Evolutionary conservation across 2,113 vertebrate genomes (phyloP).

Genomic region (Aptenodytes patagonicus): DNA sequence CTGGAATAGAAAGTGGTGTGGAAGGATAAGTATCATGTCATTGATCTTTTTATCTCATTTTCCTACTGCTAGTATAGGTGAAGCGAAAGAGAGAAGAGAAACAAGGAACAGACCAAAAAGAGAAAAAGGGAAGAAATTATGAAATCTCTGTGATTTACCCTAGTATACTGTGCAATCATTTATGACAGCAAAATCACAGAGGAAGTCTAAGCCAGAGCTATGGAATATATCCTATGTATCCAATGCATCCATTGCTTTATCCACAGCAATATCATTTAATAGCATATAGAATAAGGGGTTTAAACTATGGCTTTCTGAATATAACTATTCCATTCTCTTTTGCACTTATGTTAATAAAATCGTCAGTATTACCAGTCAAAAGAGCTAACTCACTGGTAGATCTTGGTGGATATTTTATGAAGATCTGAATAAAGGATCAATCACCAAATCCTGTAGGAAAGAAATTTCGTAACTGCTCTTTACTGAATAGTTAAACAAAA

Average conservation of each 20-base stretch:
- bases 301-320: neutral
- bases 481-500: constrained; percentile 35
- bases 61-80: neutral
- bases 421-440: constrained; percentile 58
- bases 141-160: neutral
- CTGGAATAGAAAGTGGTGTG: neutral
- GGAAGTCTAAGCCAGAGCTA: neutral
- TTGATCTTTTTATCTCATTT: neutral
- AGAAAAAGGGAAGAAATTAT: neutral
- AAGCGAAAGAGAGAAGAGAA: neutral
- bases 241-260: neutral
- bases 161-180: neutral
- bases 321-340: neutral
- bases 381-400: neutral
- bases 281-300: neutral
- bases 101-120: neutral
- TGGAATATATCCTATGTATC: neutral
- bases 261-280: neutral
- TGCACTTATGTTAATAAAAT: neutral
- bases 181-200: neutral
- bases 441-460: neutral
- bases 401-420: constrained; percentile 46
- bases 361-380: neutral
- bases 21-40: neutral
- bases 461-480: neutral